phyloP scores from a whole-genome alignment of 2,888 invertebrate species.

The Platypus cylindrus region DNA sequence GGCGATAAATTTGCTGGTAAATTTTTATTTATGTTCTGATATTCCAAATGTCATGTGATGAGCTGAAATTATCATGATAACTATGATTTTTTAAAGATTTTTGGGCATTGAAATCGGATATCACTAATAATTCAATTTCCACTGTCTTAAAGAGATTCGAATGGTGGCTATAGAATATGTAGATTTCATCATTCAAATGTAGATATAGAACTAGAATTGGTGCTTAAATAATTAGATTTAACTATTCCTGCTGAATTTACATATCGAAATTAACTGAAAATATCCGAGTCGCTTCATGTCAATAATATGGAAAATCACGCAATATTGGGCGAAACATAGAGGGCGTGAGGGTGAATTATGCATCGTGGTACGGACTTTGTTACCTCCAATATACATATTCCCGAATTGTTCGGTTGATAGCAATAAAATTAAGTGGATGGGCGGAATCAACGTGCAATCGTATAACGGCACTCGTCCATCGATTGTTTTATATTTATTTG shows the following conservation, averaged over 20 bases:
- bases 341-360: constrained; percentile 7
- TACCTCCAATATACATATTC: constrained; percentile 10
- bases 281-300: constrained; percentile 6
- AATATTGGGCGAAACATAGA: constrained; percentile 4
- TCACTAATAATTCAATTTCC: no score
- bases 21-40: no score
- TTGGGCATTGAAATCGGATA: no score
- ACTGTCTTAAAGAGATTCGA: no score
- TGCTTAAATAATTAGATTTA: not conserved
- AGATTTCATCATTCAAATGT: no score
- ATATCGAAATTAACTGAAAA: constrained; percentile 8
- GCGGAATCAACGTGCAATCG: constrained; percentile 20
- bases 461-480: constrained; percentile 11
- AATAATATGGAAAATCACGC: constrained; percentile 11
- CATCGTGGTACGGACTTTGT: constrained; percentile 14
- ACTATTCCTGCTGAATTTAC: constrained; percentile 5
- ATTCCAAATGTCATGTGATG: no score
- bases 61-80: no score
- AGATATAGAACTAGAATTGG: no score
- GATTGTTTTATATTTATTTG: constrained; percentile 11
- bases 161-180: no score
- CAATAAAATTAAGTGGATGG: constrained; percentile 30
- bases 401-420: constrained; percentile 15
- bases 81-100: no score
- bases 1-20: no score